Conservation (phyloP, 1,140 invertebrate species). For the Antheraea mylitta region DNA sequence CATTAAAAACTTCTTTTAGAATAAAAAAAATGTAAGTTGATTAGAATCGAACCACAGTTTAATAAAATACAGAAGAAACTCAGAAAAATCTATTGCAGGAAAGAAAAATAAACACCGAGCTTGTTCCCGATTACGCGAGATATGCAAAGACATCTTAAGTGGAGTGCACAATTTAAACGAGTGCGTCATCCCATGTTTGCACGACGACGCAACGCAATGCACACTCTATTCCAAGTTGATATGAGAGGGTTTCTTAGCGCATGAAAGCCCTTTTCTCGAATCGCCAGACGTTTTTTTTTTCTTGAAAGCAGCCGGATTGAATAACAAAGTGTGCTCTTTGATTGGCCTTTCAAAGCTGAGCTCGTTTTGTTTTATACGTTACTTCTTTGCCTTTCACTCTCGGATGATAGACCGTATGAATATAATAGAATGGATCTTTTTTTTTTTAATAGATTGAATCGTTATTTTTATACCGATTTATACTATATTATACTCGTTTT, state of each 20-base stretch:
- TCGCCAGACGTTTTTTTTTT: conserved; percentile 29
- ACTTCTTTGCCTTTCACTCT: background rate
- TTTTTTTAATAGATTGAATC: background rate
- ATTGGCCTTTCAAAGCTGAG: conserved; percentile 33
- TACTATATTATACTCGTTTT: background rate
- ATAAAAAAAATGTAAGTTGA: too few species aligned
- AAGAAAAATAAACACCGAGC: background rate
- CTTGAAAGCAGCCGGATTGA: conserved; percentile 45
- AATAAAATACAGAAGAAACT: too few species aligned
- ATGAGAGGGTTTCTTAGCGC: conserved; percentile 40
- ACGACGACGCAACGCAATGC: conserved; percentile 41
- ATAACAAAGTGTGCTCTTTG: conserved; percentile 55
- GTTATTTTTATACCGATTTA: background rate
- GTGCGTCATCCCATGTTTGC: conserved; percentile 58
- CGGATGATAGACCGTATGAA: background rate
- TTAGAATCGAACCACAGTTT: too few species aligned
- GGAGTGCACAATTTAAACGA: conserved; percentile 50
- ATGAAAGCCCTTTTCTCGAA: conserved; percentile 38
- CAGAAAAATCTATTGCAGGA: background rate
- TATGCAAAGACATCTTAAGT: conserved; percentile 30
- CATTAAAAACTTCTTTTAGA: too few species aligned
- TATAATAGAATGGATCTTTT: background rate
- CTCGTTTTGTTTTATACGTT: conserved; percentile 22
- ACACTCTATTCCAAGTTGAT: conserved; percentile 56
- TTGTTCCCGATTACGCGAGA: conserved; percentile 50